Evolutionary conservation across 2,888 invertebrate species (phyloP), one percentile per base, ranked within the genome.

Genomic region (Thymelicus sylvestris): DNA sequence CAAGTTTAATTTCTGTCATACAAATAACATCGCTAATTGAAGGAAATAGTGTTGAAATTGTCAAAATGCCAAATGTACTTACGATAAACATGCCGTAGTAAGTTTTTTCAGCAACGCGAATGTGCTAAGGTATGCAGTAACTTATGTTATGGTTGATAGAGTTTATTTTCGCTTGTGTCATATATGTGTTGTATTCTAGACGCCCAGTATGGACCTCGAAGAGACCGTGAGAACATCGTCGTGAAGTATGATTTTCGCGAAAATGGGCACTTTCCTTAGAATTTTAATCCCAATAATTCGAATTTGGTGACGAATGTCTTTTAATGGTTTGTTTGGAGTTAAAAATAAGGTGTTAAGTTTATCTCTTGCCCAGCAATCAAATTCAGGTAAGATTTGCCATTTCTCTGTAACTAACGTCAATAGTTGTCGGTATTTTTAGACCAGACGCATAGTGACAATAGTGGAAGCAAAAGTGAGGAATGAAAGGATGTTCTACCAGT

Each of bases 241-340:
- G n/a, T 15, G 44, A 50, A 69, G 6, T 12, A 69, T 69, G 69
- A 48, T 59, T 64, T 64, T 50, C 57, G 50, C 24, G 57, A 59
- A 59, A 69, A 64, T 48, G 12, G 13, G 19, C 8, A 19, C 59
- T 64, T 69, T 69, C 39, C 19, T 31, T n/a, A 41, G 13, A 64
- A 12, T 64, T 68, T 41, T 13, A 19, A 47, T 31, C 48, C 48
- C n/a, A 59, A 64, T 64, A 38, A 57, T 69, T 24, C 47, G 13
- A 47, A 69, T 69, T 55, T 69, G 63, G 68, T 68, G 69, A 69
- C 69, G 57, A 64, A 64, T 6, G 69, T 64, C 64, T 19, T 64
- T 6, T 7, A 24, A 15, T 52, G 50, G 50, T 52, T 15, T 52
- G 19, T 8, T 52, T 3, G 50, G 15, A 15, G 15, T n/a, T 52